Conservation (phyloP, 2,888 invertebrate species). For the Brachypalpus laphriformis region DNA sequence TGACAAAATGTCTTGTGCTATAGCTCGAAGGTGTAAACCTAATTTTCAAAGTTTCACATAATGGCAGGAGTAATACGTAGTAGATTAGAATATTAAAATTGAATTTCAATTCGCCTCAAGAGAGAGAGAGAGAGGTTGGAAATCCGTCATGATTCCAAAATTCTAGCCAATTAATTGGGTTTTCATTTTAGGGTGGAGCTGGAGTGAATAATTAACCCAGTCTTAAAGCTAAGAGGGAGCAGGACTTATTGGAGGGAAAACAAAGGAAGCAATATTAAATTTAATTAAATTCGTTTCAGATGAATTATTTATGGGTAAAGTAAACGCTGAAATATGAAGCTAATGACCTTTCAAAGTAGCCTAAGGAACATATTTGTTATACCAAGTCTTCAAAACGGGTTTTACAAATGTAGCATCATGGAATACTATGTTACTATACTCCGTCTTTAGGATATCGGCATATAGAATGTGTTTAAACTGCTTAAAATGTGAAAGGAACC, state of each 20-base stretch:
- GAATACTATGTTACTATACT: too few relatives aligned
- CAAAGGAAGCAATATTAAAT: neutral
- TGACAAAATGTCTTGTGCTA: constrained; percentile 41
- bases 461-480: too few relatives aligned
- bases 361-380: neutral
- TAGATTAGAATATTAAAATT: constrained; percentile 63
- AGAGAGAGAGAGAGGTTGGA: constrained; percentile 6
- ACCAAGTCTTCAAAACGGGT: too few relatives aligned
- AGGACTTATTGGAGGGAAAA: neutral
- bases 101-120: constrained; percentile 53
- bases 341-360: neutral
- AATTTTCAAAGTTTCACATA: constrained; percentile 38
- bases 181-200: constrained; percentile 17
- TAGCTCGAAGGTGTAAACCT: constrained; percentile 52
- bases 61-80: neutral
- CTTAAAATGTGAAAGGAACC: too few relatives aligned
- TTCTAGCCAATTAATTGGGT: constrained; percentile 51
- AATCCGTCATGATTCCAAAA: constrained; percentile 47
- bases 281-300: constrained; percentile 17
- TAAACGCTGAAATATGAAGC: neutral
- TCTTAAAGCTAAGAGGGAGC: neutral
- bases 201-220: constrained; percentile 55
- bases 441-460: too few relatives aligned
- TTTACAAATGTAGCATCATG: too few relatives aligned
- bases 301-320: neutral